Evolutionary conservation across 2,888 invertebrate species (phyloP).

Genomic region (Andricus curvator): DNA sequence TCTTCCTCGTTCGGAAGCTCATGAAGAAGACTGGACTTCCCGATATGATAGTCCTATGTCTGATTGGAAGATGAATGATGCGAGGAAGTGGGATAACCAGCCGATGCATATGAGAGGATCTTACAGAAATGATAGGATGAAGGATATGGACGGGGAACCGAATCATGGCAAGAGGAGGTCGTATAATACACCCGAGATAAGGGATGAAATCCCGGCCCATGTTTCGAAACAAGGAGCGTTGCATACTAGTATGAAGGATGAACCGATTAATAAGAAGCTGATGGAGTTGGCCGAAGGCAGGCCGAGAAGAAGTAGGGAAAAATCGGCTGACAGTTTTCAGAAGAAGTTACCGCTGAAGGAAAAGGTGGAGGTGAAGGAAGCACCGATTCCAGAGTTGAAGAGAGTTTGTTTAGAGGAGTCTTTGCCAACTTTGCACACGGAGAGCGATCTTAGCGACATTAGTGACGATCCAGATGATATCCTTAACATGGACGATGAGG

Average conservation of each 20-base stretch:
- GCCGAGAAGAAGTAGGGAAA: constrained; percentile 72
- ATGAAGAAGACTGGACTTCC: constrained; percentile 74
- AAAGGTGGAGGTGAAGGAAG: constrained; percentile 69
- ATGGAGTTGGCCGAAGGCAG: constrained; percentile 76
- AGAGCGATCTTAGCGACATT: constrained; percentile 90
- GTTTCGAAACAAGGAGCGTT: constrained; percentile 71
- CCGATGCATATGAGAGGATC: constrained; percentile 70
- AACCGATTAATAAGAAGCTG: constrained; percentile 75
- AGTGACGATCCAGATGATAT: constrained; percentile 95
- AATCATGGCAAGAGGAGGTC: constrained; percentile 68
- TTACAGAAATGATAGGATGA: constrained; percentile 73
- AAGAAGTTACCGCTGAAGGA: constrained; percentile 72
- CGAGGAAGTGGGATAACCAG: constrained; percentile 75
- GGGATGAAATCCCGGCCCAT: constrained; percentile 70
- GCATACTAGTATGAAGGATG: constrained; percentile 76
- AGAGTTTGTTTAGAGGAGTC: constrained; percentile 76
- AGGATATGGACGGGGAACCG: constrained; percentile 71
- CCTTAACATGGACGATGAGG: constrained; percentile 86
- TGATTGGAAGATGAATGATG: constrained; percentile 74
- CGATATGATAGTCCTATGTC: constrained; percentile 72
- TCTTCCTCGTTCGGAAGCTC: constrained; percentile 72
- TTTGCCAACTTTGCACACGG: constrained; percentile 80
- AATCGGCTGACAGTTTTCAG: constrained; percentile 71
- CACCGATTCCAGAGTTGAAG: constrained; percentile 68
- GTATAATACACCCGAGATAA: constrained; percentile 69